Conservation (phyloP, 2,113 vertebrate genomes). For the Mobula hypostoma region DNA sequence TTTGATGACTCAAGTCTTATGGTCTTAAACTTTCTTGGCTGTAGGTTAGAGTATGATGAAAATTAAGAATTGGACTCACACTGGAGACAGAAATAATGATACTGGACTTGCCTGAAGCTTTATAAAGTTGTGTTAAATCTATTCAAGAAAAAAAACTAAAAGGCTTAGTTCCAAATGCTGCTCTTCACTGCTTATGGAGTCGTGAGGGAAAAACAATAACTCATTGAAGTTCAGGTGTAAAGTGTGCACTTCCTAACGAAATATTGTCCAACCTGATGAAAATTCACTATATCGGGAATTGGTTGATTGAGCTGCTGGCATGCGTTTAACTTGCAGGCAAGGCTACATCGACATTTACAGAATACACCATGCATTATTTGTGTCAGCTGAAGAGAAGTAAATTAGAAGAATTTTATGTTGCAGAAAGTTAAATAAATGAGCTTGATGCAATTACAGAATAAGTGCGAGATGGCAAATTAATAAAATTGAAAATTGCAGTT, state of each 20-base stretch:
- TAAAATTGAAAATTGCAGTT: background rate
- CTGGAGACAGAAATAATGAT: conserved; percentile 12
- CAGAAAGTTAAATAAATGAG: conserved; percentile 3
- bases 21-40: background rate
- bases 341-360: background rate
- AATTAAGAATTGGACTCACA: background rate
- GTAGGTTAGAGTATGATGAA: background rate
- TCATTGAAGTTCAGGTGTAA: background rate
- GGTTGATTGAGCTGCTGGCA: background rate
- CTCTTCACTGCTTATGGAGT: background rate
- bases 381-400: background rate
- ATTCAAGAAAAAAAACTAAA: conserved; percentile 5
- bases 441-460: background rate
- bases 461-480: background rate
- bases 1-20: no score
- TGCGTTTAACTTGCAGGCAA: conserved; percentile 6
- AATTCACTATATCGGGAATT: background rate
- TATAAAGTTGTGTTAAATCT: conserved; percentile 15
- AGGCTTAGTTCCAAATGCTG: conserved; percentile 1
- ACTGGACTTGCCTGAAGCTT: background rate
- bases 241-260: background rate
- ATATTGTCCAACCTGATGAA: background rate
- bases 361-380: background rate
- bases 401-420: conserved; percentile 15
- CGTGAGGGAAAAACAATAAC: background rate